Evolutionary conservation across 1,140 invertebrate genomes (phyloP).

Genomic region (Eumeta japonica): DNA sequence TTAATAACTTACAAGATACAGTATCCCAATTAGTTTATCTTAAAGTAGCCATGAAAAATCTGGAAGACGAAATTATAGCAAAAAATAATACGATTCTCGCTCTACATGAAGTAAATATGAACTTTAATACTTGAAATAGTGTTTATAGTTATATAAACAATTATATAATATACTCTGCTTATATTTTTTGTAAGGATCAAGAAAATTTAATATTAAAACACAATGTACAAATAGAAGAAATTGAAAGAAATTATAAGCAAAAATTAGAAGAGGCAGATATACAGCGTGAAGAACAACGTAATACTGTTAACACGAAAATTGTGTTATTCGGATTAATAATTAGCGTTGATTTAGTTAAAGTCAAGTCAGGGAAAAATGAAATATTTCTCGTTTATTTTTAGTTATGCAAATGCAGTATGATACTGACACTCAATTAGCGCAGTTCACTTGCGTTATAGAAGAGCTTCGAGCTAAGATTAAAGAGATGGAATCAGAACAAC

Average conservation of each 20-base stretch:
- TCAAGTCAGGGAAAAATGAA: neutral
- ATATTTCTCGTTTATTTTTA: slow-evolving; percentile 9
- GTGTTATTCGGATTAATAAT: neutral
- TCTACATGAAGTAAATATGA: slow-evolving; percentile 39
- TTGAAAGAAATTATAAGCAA: no score
- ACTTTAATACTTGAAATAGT: no score
- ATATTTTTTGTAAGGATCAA: slow-evolving; percentile 26
- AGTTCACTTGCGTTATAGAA: slow-evolving; percentile 34
- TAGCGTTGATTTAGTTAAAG: neutral
- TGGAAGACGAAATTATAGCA: slow-evolving; percentile 34
- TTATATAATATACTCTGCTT: no score
- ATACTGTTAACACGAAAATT: no score
- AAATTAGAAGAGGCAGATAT: no score
- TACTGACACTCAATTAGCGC: slow-evolving; percentile 37
- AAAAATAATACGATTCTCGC: slow-evolving; percentile 29
- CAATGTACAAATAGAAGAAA: no score
- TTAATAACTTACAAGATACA: slow-evolving; percentile 45
- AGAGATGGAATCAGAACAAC: slow-evolving; percentile 30
- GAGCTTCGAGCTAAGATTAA: slow-evolving; percentile 33
- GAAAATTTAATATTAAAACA: slow-evolving; percentile 23
- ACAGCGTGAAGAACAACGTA: neutral
- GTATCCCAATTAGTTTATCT: slow-evolving; percentile 46
- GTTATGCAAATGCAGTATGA: slow-evolving; percentile 37
- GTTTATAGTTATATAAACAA: no score
- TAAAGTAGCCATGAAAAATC: slow-evolving; percentile 43